These are phyloP conservation scores for Adelges cooleyi DNA, from an alignment of 1,140 invertebrate species.

Conservation along the genomic window DNA sequence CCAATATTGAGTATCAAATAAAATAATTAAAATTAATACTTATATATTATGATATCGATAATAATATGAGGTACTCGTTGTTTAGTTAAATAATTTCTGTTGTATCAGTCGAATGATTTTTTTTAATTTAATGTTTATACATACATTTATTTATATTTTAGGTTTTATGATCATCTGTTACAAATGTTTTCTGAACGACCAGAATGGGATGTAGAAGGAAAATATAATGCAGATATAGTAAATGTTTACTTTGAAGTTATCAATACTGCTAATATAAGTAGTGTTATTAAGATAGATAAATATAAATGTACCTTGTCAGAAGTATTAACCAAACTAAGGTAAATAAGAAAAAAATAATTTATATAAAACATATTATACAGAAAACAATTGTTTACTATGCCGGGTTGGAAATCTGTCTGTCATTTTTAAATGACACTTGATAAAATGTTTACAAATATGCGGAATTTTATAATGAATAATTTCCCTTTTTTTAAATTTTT, in stretches of 20 bases:
- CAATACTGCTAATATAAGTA: conserved; percentile 34
- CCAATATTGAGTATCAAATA: background rate
- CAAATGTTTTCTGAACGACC: conserved; percentile 58
- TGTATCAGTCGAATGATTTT: no score
- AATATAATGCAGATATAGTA: conserved; percentile 54
- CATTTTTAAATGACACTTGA: no score
- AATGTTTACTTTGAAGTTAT: conserved; percentile 67
- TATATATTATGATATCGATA: background rate
- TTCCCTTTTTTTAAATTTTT: no score
- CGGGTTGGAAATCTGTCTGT: no score
- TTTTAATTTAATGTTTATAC: no score
- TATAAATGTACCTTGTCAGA: background rate
- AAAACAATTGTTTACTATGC: no score
- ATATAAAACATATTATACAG: no score
- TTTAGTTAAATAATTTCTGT: no score
- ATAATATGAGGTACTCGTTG: no score
- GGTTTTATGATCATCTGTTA: conserved; percentile 58
- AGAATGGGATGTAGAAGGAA: conserved; percentile 59
- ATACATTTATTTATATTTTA: conserved; percentile 37
- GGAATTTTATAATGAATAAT: no score
- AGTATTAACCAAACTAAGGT: conserved; percentile 1
- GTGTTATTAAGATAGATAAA: background rate
- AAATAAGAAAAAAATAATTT: no score
- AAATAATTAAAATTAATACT: background rate
- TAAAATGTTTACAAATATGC: no score